A percentile compares a stretch with the other conserved stretches of the same genome.
Evolutionary conservation across 2,113 vertebrate genomes (phyloP).

Genomic region (Erpornis zantholeuca): DNA sequence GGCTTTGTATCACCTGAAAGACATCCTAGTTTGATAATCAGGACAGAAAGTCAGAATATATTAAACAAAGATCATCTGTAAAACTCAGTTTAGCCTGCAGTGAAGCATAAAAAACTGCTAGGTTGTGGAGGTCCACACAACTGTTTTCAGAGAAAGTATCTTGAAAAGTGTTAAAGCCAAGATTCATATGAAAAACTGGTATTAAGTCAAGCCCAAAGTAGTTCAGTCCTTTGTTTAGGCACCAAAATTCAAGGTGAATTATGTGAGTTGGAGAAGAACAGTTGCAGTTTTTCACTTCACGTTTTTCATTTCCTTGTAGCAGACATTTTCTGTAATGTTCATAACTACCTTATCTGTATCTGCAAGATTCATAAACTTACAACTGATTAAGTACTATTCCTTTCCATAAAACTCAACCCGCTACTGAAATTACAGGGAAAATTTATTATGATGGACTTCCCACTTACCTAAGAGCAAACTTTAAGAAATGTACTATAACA

Average conservation of each 20-base stretch:
- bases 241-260: neutral
- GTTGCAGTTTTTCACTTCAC: neutral
- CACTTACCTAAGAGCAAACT: neutral
- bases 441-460: neutral
- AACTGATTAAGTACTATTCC: neutral
- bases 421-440: neutral
- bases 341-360: neutral
- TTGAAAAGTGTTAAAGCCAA: neutral
- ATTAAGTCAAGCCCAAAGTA: neutral
- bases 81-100: neutral
- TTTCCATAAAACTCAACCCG: neutral
- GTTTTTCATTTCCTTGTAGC: neutral
- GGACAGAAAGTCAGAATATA: neutral
- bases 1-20: neutral
- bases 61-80: neutral
- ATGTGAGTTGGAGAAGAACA: neutral
- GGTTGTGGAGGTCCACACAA: neutral
- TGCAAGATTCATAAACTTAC: neutral
- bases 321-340: neutral
- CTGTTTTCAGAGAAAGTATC: neutral
- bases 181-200: neutral
- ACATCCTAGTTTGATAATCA: neutral
- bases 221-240: neutral
- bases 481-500: neutral
- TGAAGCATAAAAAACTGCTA: neutral